Base-by-base conservation (phyloP, 2,797 vertebrate genomes). In the Harpagifer antarcticus region DNA sequence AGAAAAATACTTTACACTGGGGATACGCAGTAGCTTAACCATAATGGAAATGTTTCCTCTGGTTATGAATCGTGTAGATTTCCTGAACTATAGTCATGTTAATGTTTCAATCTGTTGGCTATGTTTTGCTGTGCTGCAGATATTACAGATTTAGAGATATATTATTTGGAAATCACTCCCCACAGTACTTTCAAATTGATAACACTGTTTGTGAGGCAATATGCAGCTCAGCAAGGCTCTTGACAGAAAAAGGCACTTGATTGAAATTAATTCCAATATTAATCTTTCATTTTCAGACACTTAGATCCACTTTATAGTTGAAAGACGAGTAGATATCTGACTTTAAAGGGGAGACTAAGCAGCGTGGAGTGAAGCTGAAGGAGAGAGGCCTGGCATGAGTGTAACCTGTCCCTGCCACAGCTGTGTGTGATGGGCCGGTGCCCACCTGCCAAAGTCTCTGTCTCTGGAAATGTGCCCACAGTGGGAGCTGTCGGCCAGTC, bases 401-500 rank as follows among this genome's bases (percentile, higher is more conserved):
- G 80, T 75, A 78, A 70, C 50, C 68, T 52, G 58, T 27, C 68
- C 33, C 37, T 8, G 72, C 66, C 73, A 69, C 84, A 77, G 75
- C 81, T 45, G 67, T 61, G 64, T 60, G 62, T 56, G 65, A 19
- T n/a, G 64, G 62, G 76, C 64, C 16, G 17, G n/a, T 49, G 85
- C 79, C 82, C 69, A 45, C 11, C 57, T 56, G 47, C 76, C 52
- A 10, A 37, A 37, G 33, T 37, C 33, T 37, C 70, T 72, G 72
- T 72, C 71, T 78, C 81, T 73, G 72, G 76, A 72, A 55, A 49
- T 17, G 48, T 59, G 70, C 62, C 81, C 74, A 74, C 63, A 68
- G 69, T 62, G 4, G 5, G 62, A 71, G 72, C 78, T 60, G 74
- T 27, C 52, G 15, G 53, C 57, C 48, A 4, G 71, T 77, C 47